phyloP scores from a whole-genome alignment of 2,113 vertebrate species.

The Porphyrio hochstetteri region DNA sequence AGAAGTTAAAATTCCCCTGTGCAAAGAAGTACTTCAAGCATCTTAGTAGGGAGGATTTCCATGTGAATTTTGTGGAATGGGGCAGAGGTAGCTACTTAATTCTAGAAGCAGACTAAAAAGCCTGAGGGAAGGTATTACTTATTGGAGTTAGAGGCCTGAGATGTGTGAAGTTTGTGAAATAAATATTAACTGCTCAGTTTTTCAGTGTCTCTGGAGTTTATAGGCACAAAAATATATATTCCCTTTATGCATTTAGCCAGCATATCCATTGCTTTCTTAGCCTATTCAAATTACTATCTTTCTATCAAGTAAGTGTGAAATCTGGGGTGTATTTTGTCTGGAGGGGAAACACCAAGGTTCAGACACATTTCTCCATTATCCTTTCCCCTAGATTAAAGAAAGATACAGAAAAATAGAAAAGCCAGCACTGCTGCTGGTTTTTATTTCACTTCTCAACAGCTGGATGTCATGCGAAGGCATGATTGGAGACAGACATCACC shows the following conservation, averaged over 20 bases:
- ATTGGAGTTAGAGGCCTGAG: neutral
- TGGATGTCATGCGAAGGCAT: neutral
- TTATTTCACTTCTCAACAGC: neutral
- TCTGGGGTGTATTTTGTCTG: neutral
- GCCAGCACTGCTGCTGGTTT: neutral
- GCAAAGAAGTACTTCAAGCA: neutral
- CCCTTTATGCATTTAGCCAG: neutral
- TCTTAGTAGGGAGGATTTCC: neutral
- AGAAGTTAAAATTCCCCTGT: neutral
- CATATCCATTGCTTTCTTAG: neutral
- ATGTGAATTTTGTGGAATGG: neutral
- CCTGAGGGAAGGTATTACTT: neutral
- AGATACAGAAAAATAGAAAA: neutral
- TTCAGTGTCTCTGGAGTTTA: neutral
- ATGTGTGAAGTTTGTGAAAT: neutral
- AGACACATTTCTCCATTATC: neutral
- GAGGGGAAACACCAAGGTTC: neutral
- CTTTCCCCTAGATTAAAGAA: neutral
- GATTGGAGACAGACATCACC: neutral
- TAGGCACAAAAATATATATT: neutral
- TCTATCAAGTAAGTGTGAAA: neutral
- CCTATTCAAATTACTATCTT: neutral
- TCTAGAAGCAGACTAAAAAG: neutral
- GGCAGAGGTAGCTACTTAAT: neutral
- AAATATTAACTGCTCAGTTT: neutral